phyloP scores from a whole-genome alignment of 2,113 vertebrate species.

The Rafetus swinhoei region DNA sequence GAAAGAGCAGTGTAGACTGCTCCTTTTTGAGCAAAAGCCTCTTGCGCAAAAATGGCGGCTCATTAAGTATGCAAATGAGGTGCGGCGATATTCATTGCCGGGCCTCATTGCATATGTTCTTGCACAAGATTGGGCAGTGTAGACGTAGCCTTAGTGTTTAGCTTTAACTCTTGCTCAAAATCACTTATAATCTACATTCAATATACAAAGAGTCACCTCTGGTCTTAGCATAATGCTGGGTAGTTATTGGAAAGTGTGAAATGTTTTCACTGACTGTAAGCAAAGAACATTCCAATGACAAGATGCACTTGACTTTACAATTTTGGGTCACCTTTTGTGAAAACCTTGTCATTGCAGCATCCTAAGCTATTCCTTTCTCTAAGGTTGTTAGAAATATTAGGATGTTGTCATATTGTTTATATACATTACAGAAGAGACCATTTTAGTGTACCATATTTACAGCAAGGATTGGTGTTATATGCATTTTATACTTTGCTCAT shows the following conservation, averaged over 20 bases:
- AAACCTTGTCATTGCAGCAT: neutral
- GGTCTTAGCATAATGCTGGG: neutral
- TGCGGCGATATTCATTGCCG: no score
- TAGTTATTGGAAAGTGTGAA: neutral
- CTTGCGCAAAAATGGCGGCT: no score
- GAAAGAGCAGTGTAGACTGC: no score
- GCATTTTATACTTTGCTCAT: neutral
- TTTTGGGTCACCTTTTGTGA: neutral
- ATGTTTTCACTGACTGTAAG: neutral
- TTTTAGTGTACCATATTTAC: neutral
- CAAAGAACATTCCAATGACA: slow-evolving; percentile 27
- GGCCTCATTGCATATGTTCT: no score
- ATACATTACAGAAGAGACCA: neutral
- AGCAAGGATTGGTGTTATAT: neutral
- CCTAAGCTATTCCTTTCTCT: neutral
- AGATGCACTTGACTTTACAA: neutral
- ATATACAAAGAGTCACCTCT: neutral
- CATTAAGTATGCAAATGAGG: no score
- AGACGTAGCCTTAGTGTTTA: neutral
- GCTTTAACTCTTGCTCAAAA: neutral
- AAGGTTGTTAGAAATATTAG: neutral
- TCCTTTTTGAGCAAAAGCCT: no score
- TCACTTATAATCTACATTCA: neutral
- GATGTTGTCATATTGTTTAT: neutral
- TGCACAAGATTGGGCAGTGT: no score